A percentile compares a stretch with the other conserved stretches of the same genome.
phyloP scores from a whole-genome alignment of 2,888 invertebrate species.

The Noctua janthe region DNA sequence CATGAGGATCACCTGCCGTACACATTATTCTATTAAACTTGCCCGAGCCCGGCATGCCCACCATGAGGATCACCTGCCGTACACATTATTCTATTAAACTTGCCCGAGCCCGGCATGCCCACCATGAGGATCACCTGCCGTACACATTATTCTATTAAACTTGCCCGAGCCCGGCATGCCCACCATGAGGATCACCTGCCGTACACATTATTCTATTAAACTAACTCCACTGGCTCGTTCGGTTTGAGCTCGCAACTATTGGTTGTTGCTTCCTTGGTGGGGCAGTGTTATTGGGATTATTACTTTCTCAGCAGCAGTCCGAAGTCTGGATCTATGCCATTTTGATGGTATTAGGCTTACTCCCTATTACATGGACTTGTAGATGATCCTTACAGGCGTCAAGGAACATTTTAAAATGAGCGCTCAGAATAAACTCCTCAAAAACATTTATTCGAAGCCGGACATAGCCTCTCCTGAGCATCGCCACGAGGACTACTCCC shows the following conservation, averaged over 20 bases:
- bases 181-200: constrained; percentile 96
- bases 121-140: constrained; percentile 96
- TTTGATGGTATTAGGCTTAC: not conserved
- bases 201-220: not conserved
- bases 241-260: not conserved
- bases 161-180: constrained; percentile 98
- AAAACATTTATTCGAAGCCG: not conserved
- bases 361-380: not conserved
- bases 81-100: constrained; percentile 78
- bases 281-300: not conserved
- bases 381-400: not conserved
- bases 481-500: not conserved
- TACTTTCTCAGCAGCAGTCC: not conserved
- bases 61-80: constrained; percentile 96
- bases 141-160: constrained; percentile 55
- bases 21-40: constrained; percentile 86
- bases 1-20: constrained; percentile 95
- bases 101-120: constrained; percentile 98
- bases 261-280: not conserved
- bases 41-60: constrained; percentile 98
- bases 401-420: not conserved
- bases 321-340: not conserved
- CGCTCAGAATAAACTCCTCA: not conserved
- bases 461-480: not conserved
- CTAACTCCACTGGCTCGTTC: not conserved